These are phyloP conservation scores for Numenius arquata DNA, from an alignment of 2,113 vertebrate genomes.

Conservation along the genomic window DNA sequence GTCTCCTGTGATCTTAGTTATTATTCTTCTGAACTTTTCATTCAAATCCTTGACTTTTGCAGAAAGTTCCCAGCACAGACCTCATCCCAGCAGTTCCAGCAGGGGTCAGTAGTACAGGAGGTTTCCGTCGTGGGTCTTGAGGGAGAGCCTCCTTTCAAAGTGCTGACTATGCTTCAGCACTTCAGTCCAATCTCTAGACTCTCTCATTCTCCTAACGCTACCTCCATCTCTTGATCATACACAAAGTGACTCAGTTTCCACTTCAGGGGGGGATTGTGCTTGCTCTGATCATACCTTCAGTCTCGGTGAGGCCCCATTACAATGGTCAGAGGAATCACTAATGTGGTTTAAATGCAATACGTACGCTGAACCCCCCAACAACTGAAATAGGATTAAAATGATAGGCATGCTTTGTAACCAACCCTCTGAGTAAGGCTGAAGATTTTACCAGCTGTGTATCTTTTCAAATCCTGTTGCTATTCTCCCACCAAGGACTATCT, in stretches of 20 bases:
- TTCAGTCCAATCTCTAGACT: neutral
- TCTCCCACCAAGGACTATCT: neutral
- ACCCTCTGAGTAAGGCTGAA: neutral
- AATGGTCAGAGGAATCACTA: neutral
- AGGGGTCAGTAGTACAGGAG: neutral
- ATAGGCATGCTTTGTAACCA: neutral
- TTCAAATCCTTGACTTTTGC: neutral
- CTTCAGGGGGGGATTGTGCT: neutral
- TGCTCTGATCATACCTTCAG: neutral
- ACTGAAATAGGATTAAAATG: neutral
- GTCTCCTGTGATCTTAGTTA: neutral
- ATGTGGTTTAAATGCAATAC: neutral
- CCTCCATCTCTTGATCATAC: fast-evolving
- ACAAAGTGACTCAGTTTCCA: neutral
- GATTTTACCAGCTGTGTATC: neutral
- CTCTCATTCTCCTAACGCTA: neutral
- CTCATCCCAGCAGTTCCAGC: neutral
- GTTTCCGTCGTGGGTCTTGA: neutral
- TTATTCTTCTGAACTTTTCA: neutral
- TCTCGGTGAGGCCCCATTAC: neutral
- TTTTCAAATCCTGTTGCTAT: neutral
- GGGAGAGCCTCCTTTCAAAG: neutral
- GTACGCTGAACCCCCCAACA: neutral
- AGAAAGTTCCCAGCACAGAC: neutral
- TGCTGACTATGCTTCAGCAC: neutral